Evolutionary conservation across 2,113 vertebrate genomes (phyloP), one percentile per base, ranked within the genome.

Genomic region (Nesogale talazaci): DNA sequence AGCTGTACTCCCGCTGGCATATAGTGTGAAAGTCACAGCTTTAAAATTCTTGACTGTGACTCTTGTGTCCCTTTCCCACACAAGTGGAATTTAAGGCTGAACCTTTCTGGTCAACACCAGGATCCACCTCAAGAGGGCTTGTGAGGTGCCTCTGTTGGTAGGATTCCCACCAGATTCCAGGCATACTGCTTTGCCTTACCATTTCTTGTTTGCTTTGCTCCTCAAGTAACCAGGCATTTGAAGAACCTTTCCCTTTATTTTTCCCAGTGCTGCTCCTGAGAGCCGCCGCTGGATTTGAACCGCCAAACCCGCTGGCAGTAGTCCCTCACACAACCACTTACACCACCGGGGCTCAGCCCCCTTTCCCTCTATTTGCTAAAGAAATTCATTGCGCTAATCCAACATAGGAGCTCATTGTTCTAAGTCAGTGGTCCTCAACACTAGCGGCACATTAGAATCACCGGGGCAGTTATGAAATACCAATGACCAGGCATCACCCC

Each of bases 391-490:
- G 34, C 88, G 34, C 61, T 88, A 46, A 46, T 76, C 65, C 91
- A 78, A 86, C 79, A 95, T 0, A 94, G 61, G 81, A 89, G 79
- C 12, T 92, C 88, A 72, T 92, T 94, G 91, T 94, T 86, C 63
- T 76, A 67, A 67, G 52, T 88, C 86, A 86, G 80, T 16, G 23
- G 75, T 86, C 77, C 16, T 83, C 52, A 80, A 34, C 19, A 27
- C 1, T 75, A 2, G 5, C 34, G 89, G 59, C 79, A 83, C 3
- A 17, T 88, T 63, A 72, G 59, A 69, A 57, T 94, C 29, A 46
- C 42, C 29, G 38, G 20, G 56, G 57, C 85, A 85, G 67, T 61
- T 91, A 27, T 36, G 93, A 80, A 88, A 38, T 87, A 65, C 65
- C 75, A 82, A 4, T 56, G 29, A 27, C 78, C 57, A 67, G 65